A percentile compares a stretch with the other conserved stretches of the same genome.
phyloP scores from a whole-genome alignment of 2,888 invertebrate genomes.

The Caradrina clavipalpis region DNA sequence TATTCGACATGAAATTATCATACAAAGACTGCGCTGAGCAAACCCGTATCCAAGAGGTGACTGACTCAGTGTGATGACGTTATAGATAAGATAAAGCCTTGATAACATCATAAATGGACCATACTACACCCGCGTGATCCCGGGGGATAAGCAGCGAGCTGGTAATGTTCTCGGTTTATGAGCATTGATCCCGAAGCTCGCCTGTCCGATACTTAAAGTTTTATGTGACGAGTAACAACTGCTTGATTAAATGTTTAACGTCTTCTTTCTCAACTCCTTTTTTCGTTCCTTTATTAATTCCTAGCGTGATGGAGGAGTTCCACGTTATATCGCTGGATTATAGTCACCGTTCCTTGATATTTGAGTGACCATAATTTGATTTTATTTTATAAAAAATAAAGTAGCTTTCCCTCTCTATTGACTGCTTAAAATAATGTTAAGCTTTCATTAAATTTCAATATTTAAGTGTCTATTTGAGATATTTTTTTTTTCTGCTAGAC shows the following conservation, averaged over 20 bases:
- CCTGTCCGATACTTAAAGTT: conserved; percentile 46
- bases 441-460: too few relatives aligned
- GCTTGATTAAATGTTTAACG: conserved; percentile 52
- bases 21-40: too few relatives aligned
- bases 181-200: conserved; percentile 40
- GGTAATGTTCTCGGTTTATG: conserved; percentile 40
- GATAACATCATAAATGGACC: background rate
- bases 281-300: conserved; percentile 17
- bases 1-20: too few relatives aligned
- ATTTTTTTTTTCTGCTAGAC: too few relatives aligned
- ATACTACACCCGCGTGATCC: background rate
- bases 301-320: background rate
- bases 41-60: background rate
- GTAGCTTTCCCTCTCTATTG: background rate
- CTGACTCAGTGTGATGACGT: background rate
- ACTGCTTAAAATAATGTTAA: too few relatives aligned
- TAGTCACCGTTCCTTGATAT: background rate
- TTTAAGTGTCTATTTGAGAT: too few relatives aligned
- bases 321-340: background rate
- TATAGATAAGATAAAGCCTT: background rate
- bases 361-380: background rate
- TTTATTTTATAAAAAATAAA: too few relatives aligned
- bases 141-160: background rate
- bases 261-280: conserved; percentile 16
- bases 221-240: conserved; percentile 23